Evolutionary conservation across 2,113 vertebrate genomes (phyloP), one percentile per base, ranked within the genome.

Genomic region (Eublepharis macularius): DNA sequence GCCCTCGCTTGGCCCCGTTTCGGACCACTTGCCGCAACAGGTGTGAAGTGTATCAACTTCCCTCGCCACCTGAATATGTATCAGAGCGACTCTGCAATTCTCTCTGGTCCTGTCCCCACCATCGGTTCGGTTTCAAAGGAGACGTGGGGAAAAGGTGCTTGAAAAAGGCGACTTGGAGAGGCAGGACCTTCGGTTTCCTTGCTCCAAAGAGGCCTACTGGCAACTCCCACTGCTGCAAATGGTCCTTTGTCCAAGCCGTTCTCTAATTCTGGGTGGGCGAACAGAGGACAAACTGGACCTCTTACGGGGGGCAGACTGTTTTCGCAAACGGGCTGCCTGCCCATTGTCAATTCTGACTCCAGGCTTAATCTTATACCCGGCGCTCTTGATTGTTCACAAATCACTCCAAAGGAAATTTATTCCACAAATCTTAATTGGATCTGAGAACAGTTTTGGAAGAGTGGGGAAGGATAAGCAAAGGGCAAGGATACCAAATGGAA

Each of bases 191-290:
- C 21, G 4, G 10, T 4, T 29, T 29, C 24, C 24, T 17, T 26
- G 29, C 65, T 11, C 65, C 24, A 36, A 8, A 39, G 68, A 39
- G 34, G 10, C 24, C 41, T 26, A 13, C 26, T 1, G 17, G 1
- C 45, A n/a, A 17, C 6, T 36, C n/a, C 21, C 4, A 4, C 29
- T 3, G 9, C n/a, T 2, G 17, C 4, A 24, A 6, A 14, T 2
- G 45, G 45, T 17, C 5, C 47, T 8, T 12, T 21, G 12, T 13
- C 24, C 70, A 72, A 21, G 9, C 21, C 70, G 19, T 19, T 69
- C 34, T 41, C 24, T 29, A 17, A 11, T 19, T 76, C 17, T 54
- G 9, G 8, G 16, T 9, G 9, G 12, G n/a, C 49, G 36, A 21
- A 4, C 47, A 76, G 19, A 49, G 43, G 4, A 6, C 45, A 16